Conservation (phyloP, 2,113 vertebrate genomes). For the Brachyistius frenatus region DNA sequence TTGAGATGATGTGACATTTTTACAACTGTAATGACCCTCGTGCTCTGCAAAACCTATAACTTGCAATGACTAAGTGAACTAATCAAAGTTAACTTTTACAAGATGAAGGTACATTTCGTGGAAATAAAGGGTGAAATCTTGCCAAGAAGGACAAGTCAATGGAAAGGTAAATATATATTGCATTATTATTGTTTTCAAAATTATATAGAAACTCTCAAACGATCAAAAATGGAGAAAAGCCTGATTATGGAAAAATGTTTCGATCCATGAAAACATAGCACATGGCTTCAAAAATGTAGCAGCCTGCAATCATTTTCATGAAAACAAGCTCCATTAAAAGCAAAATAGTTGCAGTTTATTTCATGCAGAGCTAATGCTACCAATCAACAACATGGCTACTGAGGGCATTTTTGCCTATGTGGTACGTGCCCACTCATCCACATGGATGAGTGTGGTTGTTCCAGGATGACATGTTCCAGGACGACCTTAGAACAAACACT, state of each 20-base stretch:
- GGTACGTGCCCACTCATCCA: too few relatives aligned
- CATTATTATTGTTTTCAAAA: not conserved
- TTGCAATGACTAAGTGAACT: not conserved
- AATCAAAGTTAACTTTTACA: not conserved
- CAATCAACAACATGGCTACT: too few relatives aligned
- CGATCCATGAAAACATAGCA: not conserved
- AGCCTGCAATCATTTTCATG: not conserved
- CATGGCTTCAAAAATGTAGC: not conserved
- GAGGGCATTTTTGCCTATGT: too few relatives aligned
- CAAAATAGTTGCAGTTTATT: not conserved
- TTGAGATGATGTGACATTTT: not conserved
- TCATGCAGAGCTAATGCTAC: too few relatives aligned
- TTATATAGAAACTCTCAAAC: too few relatives aligned
- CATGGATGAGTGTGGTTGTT: too few relatives aligned
- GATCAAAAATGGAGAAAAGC: too few relatives aligned
- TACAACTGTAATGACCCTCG: slow-evolving; percentile 10
- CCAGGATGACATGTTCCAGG: too few relatives aligned
- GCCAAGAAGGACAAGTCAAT: not conserved
- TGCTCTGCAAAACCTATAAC: not conserved
- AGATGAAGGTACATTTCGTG: too few relatives aligned
- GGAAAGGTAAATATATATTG: not conserved
- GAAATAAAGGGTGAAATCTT: too few relatives aligned
- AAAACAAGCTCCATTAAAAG: not conserved
- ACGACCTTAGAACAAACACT: too few relatives aligned
- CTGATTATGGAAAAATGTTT: too few relatives aligned